phyloP scores from a whole-genome alignment of 1,140 invertebrate genomes.

The Drosophila repleta region DNA sequence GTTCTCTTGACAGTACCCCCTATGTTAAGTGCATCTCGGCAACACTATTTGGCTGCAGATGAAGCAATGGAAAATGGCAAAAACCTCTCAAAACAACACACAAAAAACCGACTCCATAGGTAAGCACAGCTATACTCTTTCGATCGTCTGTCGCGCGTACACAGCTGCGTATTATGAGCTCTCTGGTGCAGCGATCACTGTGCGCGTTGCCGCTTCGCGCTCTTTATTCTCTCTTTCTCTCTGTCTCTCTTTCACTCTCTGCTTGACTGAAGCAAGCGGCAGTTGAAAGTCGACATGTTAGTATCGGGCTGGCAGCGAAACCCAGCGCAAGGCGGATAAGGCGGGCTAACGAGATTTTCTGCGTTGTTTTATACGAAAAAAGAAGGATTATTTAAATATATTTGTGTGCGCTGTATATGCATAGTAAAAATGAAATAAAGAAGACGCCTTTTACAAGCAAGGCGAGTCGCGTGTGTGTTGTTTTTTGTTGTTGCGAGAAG shows the following conservation, averaged over 20 bases:
- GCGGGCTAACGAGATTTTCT: conserved; percentile 39
- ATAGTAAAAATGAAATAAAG: conserved; percentile 30
- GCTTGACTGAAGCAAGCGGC: conserved; percentile 8
- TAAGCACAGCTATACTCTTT: too few relatives aligned
- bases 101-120: neutral
- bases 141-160: too few relatives aligned
- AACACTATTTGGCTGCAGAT: neutral
- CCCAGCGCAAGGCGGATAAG: conserved; percentile 28
- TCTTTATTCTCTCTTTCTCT: conserved; percentile 1
- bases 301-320: conserved; percentile 33
- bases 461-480: conserved; percentile 34
- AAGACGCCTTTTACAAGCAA: conserved; percentile 12
- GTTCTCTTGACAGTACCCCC: too few relatives aligned
- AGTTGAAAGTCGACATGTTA: conserved; percentile 12
- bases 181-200: neutral
- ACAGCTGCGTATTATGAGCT: neutral
- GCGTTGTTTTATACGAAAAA: conserved; percentile 15
- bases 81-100: neutral
- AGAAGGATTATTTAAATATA: conserved; percentile 37
- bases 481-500: conserved; percentile 45
- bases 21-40: neutral
- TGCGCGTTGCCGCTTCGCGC: neutral
- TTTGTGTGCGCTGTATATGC: neutral
- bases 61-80: neutral
- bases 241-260: neutral